Evolutionary conservation across 2,113 vertebrate genomes (phyloP), one percentile per base, ranked within the genome.

Genomic region (Spilogale gracilis): DNA sequence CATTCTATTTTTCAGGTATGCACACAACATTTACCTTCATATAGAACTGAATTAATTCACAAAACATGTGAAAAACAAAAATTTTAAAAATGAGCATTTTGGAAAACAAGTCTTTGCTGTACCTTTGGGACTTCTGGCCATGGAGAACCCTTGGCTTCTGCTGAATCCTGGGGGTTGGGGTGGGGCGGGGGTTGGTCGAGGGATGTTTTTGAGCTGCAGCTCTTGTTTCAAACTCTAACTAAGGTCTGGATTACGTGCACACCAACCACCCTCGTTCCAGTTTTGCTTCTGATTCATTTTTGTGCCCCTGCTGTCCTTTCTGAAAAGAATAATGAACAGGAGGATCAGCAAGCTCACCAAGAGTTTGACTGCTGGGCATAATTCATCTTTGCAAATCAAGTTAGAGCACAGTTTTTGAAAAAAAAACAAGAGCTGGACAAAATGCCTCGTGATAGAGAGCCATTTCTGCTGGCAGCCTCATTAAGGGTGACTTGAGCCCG

Each of bases 11-110:
- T 95, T 94, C 73, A 97, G 54, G 56, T 91, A 30, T 69, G 56
- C 0, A 1, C 81, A 95, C 9, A 92, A 82, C 45, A 97, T 96
- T 98, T 98, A 97, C 54, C 87, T 52, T 97, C 74, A 95, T 93
- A 85, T 95, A 87, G 97, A 94, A 89, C 45, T 21, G 45, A 91
- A 67, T 85, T 93, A 73, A 95, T 95, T 95, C 0, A 5, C 14
- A 93, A 95, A 97, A 92, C 9, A 65, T 95, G n/a, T 80, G 79
- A 93, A 87, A 86, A 74, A 58, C 60, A 61, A 45, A 45, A 54
- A 87, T 63, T 89, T 96, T 60, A 27, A 98, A 92, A 78, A 96
- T 25, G 97, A 92, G 6, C 30, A 93, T 71, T 89, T 95, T 79
- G 43, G 6, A 74, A 91, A 61, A 78, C 65, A 96, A 97, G 80